These are phyloP conservation scores for Lycia hirtaria DNA, from an alignment of 2,888 invertebrate genomes.

Conservation along the genomic window DNA sequence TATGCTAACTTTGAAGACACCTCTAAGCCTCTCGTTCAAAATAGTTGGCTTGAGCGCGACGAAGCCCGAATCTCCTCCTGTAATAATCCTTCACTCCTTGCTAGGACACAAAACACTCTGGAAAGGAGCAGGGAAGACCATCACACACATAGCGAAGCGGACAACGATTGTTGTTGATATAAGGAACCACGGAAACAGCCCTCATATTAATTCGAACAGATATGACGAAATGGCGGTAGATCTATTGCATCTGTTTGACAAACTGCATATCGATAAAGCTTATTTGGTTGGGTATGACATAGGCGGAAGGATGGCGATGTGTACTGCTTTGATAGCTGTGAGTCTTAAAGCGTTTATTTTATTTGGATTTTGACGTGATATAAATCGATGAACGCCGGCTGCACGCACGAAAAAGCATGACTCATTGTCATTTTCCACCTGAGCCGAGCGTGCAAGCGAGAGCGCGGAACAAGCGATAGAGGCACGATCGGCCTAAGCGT, in stretches of 20 bases:
- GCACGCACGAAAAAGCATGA: too few relatives aligned
- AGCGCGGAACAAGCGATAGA: too few relatives aligned
- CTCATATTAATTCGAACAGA: conserved; percentile 89
- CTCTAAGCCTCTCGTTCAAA: conserved; percentile 66
- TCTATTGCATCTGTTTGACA: conserved; percentile 86
- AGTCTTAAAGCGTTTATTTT: conserved; percentile 18
- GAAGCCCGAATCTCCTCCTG: conserved; percentile 57
- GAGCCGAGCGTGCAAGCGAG: too few relatives aligned
- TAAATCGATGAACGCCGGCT: too few relatives aligned
- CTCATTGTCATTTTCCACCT: too few relatives aligned
- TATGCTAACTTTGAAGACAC: conserved; percentile 43
- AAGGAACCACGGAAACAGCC: conserved; percentile 97
- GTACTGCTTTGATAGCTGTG: conserved; percentile 89
- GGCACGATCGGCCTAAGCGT: too few relatives aligned
- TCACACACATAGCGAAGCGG: conserved; percentile 88
- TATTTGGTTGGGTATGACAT: conserved; percentile 94
- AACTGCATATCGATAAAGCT: conserved; percentile 85
- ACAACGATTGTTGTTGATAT: conserved; percentile 94
- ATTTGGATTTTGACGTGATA: too few relatives aligned
- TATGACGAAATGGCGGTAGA: conserved; percentile 92
- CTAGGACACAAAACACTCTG: conserved; percentile 95
- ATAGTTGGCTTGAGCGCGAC: conserved; percentile 55
- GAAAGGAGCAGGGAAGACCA: conserved; percentile 91
- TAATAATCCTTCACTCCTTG: conserved; percentile 90
- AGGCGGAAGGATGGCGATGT: conserved; percentile 96